Evolutionary conservation across 2,888 invertebrate species (phyloP).

Genomic region (Euplagia quadripunctaria): DNA sequence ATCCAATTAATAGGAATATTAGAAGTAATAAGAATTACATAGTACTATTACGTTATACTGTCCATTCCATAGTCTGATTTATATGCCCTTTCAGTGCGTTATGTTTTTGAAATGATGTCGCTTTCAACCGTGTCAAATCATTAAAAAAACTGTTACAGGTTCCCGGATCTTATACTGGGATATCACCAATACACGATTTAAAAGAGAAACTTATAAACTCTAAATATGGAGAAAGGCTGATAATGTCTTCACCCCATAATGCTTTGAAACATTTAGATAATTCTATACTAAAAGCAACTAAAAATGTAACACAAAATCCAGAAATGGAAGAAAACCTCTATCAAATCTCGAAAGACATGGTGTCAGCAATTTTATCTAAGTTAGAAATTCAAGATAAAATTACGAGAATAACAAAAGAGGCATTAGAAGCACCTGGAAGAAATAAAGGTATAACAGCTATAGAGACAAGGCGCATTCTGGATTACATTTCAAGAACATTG

Average conservation of each 20-base stretch:
- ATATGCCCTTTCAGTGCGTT: too few relatives aligned
- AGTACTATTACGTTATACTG: too few relatives aligned
- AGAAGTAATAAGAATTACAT: too few relatives aligned
- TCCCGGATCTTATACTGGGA: conserved; percentile 62
- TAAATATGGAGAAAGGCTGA: conserved; percentile 61
- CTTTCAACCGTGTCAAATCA: too few relatives aligned
- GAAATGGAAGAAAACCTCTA: conserved; percentile 80
- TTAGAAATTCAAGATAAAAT: conserved; percentile 83
- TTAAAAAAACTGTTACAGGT: conserved; percentile 52
- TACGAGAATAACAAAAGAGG: conserved; percentile 80
- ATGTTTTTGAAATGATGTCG: too few relatives aligned
- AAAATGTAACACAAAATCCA: conserved; percentile 79
- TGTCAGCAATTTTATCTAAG: conserved; percentile 79
- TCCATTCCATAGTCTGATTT: too few relatives aligned
- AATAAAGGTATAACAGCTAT: conserved; percentile 82
- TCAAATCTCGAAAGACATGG: conserved; percentile 80
- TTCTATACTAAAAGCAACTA: conserved; percentile 71
- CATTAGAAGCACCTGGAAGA: conserved; percentile 80
- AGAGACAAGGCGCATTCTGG: conserved; percentile 80
- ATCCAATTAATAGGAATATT: too few relatives aligned
- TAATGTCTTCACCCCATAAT: conserved; percentile 73
- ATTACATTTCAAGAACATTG: conserved; percentile 81
- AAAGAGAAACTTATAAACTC: conserved; percentile 64
- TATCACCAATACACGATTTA: conserved; percentile 80
- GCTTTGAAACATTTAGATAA: conserved; percentile 76